Percentiles rank a stretch among this genome's conserved stretches.
phyloP scores from a whole-genome alignment of 2,113 vertebrate genomes.

The Dermatemys mawii region DNA sequence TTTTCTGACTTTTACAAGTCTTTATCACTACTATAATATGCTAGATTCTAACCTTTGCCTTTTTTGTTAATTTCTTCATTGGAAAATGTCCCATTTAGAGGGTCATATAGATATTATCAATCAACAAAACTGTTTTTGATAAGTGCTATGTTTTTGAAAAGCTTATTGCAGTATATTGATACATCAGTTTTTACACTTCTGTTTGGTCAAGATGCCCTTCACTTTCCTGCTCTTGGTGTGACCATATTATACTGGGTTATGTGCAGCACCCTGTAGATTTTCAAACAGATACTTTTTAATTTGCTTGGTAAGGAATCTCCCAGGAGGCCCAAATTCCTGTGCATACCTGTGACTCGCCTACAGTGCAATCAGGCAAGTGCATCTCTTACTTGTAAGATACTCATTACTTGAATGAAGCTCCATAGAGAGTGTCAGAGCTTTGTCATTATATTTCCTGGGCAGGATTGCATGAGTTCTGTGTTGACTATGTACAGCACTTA shows the following conservation, averaged over 20 bases:
- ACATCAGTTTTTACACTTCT: background rate
- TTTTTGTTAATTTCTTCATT: background rate
- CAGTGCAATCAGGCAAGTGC: background rate
- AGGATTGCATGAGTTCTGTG: background rate
- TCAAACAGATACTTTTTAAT: background rate
- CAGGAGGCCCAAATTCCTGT: fast-evolving
- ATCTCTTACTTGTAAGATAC: background rate
- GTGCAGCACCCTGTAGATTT: background rate
- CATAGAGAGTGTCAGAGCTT: background rate
- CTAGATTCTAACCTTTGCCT: background rate
- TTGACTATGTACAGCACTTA: background rate
- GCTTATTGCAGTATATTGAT: background rate
- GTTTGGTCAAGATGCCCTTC: background rate
- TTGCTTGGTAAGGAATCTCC: background rate
- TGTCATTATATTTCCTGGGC: background rate
- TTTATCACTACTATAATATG: background rate
- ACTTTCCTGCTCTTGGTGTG: background rate
- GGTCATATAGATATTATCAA: background rate
- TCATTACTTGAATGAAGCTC: fast-evolving
- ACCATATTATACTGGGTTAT: background rate
- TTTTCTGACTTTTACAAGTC: background rate
- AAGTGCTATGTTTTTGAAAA: background rate
- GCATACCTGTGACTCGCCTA: fast-evolving
- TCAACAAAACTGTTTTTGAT: background rate
- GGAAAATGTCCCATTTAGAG: background rate